These are phyloP conservation scores for Antennarius maculatus DNA, from an alignment of 2,797 vertebrate species.

Conservation along the genomic window DNA sequence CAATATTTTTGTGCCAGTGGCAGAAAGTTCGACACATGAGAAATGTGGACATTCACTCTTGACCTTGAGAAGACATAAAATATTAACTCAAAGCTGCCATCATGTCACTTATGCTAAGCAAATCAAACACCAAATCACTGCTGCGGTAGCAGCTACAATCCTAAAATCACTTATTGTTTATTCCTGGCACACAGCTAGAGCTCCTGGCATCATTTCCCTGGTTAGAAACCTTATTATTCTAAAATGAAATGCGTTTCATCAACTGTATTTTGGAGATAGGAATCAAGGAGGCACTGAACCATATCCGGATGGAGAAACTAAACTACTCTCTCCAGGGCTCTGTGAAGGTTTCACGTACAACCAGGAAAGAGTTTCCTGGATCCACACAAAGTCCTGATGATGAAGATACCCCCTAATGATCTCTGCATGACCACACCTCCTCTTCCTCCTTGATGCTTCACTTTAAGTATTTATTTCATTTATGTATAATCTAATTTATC, in stretches of 20 bases:
- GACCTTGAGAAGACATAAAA: slow-evolving; percentile 14
- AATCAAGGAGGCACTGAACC: slow-evolving; percentile 4
- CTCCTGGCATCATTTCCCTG: not conserved
- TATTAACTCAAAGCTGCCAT: not conserved
- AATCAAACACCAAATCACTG: no score
- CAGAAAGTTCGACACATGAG: slow-evolving; percentile 11
- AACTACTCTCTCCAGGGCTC: not conserved
- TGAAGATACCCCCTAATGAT: no score
- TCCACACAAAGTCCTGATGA: no score
- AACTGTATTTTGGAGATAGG: not conserved
- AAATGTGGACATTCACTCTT: slow-evolving; percentile 1
- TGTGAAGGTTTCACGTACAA: not conserved
- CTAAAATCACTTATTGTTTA: slow-evolving; percentile 10
- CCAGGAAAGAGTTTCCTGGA: slow-evolving; percentile 1
- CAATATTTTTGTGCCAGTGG: slow-evolving; percentile 8
- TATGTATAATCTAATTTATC: not conserved
- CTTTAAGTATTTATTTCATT: not conserved
- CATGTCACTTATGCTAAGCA: not conserved
- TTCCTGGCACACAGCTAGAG: not conserved
- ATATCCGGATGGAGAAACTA: not conserved
- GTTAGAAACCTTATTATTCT: not conserved
- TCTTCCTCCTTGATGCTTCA: not conserved
- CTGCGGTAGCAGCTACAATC: not conserved
- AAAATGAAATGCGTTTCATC: not conserved
- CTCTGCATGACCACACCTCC: not conserved